phyloP scores from a whole-genome alignment of 2,113 vertebrate genomes.

The Urocitellus parryii region DNA sequence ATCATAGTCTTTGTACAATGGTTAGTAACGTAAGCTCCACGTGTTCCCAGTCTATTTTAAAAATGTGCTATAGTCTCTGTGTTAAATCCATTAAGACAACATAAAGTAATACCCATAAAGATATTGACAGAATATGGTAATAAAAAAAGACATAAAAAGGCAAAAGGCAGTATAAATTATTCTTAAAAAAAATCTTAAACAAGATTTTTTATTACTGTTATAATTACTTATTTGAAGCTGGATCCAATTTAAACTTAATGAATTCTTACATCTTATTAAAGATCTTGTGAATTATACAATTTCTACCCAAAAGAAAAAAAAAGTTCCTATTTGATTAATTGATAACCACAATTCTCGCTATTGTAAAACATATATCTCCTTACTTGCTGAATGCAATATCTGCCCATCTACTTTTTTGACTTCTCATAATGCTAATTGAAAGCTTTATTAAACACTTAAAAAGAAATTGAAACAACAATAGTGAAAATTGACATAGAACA shows the following conservation, averaged over 20 bases:
- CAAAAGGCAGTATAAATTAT: background rate
- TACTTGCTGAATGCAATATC: background rate
- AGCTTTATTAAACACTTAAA: background rate
- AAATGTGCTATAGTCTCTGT: background rate
- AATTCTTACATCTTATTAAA: conserved; percentile 27
- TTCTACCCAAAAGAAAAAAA: background rate
- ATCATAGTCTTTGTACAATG: conserved; percentile 41
- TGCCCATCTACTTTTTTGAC: background rate
- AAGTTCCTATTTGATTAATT: background rate
- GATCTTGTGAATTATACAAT: background rate
- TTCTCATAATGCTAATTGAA: background rate
- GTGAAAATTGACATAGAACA: background rate
- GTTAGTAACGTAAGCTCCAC: conserved; percentile 60
- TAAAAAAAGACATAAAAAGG: conserved; percentile 35
- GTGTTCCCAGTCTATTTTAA: conserved; percentile 73
- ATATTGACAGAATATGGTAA: background rate
- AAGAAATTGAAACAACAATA: background rate
- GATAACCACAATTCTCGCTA: background rate
- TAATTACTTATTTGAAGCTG: conserved; percentile 39
- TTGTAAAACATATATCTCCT: background rate
- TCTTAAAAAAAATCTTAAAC: background rate
- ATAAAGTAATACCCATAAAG: conserved; percentile 52
- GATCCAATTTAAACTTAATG: background rate
- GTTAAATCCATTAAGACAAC: conserved; percentile 41
- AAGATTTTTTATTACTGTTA: conserved; percentile 45